Conservation (phyloP, 1,140 invertebrate genomes). For the Geopemphigus sp. region DNA sequence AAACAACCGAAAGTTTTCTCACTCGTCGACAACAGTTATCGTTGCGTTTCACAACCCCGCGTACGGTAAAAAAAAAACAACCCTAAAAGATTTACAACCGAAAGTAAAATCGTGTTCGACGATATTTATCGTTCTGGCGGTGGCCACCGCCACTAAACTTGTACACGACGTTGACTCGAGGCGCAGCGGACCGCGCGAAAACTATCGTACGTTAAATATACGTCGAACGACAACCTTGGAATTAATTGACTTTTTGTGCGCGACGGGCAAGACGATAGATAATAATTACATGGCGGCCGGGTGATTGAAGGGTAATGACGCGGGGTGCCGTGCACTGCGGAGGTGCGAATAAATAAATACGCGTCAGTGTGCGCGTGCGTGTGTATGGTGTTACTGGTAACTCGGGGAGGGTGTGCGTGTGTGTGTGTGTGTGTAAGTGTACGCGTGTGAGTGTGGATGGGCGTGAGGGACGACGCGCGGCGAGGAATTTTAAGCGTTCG, state of each 20-base stretch:
- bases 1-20: not conserved
- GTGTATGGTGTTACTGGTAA: not conserved
- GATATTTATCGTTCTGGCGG: not conserved
- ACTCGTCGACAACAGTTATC: not conserved
- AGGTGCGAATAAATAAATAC: no score
- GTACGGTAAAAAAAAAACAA: not conserved
- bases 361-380: not conserved
- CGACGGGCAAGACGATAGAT: not conserved
- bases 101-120: no score
- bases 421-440: not conserved
- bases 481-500: slow-evolving; percentile 58
- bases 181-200: not conserved
- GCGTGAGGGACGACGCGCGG: not conserved
- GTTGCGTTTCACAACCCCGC: not conserved
- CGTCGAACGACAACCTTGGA: not conserved
- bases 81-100: not conserved
- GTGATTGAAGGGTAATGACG: no score
- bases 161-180: no score
- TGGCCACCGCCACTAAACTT: not conserved
- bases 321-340: no score
- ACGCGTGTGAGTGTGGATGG: not conserved
- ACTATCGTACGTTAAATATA: not conserved
- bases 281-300: no score
- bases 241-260: slow-evolving; percentile 32
- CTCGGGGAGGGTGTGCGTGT: not conserved